These are phyloP conservation scores for Hippopotamus amphibius DNA, from an alignment of 2,113 vertebrate genomes.

Conservation along the genomic window DNA sequence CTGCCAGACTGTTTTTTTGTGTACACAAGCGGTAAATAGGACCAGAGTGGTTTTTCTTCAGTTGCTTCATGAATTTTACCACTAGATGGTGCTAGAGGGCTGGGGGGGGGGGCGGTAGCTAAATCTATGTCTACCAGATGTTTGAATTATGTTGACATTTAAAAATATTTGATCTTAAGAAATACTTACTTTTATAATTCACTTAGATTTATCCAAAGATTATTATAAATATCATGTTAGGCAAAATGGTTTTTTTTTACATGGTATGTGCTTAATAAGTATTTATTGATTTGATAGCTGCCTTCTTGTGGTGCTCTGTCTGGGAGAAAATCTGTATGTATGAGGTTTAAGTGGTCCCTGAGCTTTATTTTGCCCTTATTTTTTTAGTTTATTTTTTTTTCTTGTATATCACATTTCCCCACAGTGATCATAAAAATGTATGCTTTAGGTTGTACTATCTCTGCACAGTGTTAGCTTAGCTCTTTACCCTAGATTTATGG, in stretches of 20 bases:
- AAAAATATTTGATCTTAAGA: conserved; percentile 13
- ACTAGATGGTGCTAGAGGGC: conserved; percentile 24
- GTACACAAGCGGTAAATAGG: neutral
- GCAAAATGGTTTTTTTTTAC: neutral
- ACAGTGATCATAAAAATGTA: neutral
- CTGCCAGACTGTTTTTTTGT: neutral
- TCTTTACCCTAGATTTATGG: neutral
- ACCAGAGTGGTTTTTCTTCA: neutral
- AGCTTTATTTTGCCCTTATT: neutral
- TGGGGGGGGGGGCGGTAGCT: neutral
- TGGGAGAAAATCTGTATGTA: neutral
- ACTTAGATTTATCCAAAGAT: neutral
- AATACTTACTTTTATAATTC: neutral
- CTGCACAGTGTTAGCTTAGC: neutral
- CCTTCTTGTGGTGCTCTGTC: neutral
- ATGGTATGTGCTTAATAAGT: neutral
- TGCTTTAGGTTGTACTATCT: neutral
- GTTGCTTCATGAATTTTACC: neutral
- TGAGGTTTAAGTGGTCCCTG: neutral
- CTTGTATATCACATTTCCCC: neutral
- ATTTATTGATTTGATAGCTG: neutral
- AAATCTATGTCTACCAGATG: neutral
- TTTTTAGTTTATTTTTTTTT: neutral
- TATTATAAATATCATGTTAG: neutral
- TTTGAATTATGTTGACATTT: neutral